Evolutionary conservation across 2,888 invertebrate genomes (phyloP).

Genomic region (Torymus auratus): DNA sequence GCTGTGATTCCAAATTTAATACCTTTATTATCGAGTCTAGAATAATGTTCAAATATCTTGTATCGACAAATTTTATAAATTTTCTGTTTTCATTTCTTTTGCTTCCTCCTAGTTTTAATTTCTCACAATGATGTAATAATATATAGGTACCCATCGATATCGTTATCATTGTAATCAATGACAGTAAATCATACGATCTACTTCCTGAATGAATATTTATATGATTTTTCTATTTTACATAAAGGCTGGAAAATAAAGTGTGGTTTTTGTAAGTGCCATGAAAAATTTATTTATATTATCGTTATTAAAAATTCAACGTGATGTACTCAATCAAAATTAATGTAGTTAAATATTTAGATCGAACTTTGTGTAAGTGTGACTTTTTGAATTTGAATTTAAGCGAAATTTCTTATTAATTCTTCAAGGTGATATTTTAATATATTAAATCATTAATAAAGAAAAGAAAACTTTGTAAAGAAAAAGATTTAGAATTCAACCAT

Average conservation of each 20-base stretch:
- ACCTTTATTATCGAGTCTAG: no score
- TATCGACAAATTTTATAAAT: no score
- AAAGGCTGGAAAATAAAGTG: slow-evolving; percentile 21
- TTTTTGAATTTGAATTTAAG: slow-evolving; percentile 16
- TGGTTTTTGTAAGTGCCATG: slow-evolving; percentile 69
- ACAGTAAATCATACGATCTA: slow-evolving; percentile 31
- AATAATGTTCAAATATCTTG: no score
- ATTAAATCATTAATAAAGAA: background rate
- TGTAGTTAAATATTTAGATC: slow-evolving; percentile 18
- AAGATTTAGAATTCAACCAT: background rate
- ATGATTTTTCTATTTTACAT: slow-evolving; percentile 15
- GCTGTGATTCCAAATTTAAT: no score
- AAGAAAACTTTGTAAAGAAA: background rate
- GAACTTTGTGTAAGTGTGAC: slow-evolving; percentile 8
- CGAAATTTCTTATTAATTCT: background rate
- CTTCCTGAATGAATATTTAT: slow-evolving; percentile 1
- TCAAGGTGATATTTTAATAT: background rate
- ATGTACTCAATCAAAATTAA: slow-evolving; percentile 54
- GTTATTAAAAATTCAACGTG: slow-evolving; percentile 52
- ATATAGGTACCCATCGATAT: background rate
- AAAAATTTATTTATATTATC: slow-evolving; percentile 61
- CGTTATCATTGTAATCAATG: slow-evolving; percentile 44
- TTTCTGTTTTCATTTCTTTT: no score
- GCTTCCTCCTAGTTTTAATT: no score
- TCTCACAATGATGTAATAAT: background rate